Evolutionary conservation across 2,113 vertebrate species (phyloP).

Genomic region (Pteruthius melanotis): DNA sequence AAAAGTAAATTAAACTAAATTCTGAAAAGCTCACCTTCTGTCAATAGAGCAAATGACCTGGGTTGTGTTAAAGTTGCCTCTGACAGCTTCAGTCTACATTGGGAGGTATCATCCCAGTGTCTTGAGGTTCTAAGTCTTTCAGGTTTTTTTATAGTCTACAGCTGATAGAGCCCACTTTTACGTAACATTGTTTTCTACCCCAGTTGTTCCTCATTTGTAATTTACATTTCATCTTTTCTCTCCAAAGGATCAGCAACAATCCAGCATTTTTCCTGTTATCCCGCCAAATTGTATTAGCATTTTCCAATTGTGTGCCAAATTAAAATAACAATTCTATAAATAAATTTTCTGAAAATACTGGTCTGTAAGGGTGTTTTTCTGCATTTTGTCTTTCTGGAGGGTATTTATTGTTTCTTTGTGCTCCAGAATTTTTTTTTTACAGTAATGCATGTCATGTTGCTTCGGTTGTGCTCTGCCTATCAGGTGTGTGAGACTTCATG

Average conservation of each 20-base stretch:
- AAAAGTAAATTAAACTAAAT: neutral
- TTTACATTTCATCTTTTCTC: neutral
- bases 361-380: neutral
- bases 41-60: neutral
- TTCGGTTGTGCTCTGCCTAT: neutral
- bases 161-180: neutral
- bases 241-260: neutral
- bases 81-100: neutral
- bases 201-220: neutral
- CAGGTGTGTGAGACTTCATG: neutral
- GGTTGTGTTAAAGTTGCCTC: neutral
- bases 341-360: slow-evolving; percentile 35
- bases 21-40: neutral
- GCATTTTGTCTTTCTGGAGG: neutral
- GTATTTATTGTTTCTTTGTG: neutral
- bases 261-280: neutral
- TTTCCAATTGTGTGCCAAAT: slow-evolving; percentile 39
- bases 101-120: neutral
- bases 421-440: neutral
- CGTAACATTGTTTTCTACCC: neutral
- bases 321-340: slow-evolving; percentile 11
- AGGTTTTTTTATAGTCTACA: neutral
- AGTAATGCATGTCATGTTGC: neutral
- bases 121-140: neutral
- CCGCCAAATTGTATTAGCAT: slow-evolving; percentile 2